Evolutionary conservation across 2,888 invertebrate species (phyloP).

Genomic region (Drosophila tanythrix): DNA sequence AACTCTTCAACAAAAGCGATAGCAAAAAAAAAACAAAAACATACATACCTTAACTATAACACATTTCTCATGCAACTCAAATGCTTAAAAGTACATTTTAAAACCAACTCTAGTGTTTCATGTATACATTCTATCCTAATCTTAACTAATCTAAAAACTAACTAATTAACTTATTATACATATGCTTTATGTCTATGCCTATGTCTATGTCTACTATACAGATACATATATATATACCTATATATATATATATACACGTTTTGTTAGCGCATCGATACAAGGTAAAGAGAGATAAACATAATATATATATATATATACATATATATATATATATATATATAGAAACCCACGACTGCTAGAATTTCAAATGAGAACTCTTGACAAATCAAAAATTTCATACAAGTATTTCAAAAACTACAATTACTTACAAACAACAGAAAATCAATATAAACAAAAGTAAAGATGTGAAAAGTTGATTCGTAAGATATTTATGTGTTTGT

Average conservation of each 20-base stretch:
- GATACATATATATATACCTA: slow-evolving; percentile 30
- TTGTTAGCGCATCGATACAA: slow-evolving; percentile 76
- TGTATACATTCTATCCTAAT: slow-evolving; percentile 67
- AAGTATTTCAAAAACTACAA: slow-evolving; percentile 70
- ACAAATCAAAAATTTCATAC: slow-evolving; percentile 80
- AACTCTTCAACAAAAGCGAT: slow-evolving; percentile 15
- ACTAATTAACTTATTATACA: slow-evolving; percentile 50
- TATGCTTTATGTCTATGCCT: slow-evolving; percentile 75
- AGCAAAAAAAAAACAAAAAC: slow-evolving; percentile 9
- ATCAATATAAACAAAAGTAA: slow-evolving; percentile 24
- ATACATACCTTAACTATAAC: slow-evolving; percentile 37
- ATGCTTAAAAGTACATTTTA: slow-evolving; percentile 59
- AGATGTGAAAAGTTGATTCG: slow-evolving; percentile 50
- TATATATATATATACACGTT: slow-evolving; percentile 65
- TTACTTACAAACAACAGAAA: slow-evolving; percentile 40
- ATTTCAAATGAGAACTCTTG: slow-evolving; percentile 81
- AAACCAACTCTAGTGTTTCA: slow-evolving; percentile 73
- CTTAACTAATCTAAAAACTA: slow-evolving; percentile 42
- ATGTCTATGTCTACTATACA: slow-evolving; percentile 59
- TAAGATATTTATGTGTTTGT: slow-evolving; percentile 55
- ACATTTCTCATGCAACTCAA: slow-evolving; percentile 54
- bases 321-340: slow-evolving; percentile 43
- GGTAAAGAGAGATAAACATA: slow-evolving; percentile 66
- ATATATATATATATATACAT: slow-evolving; percentile 22
- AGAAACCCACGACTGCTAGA: slow-evolving; percentile 80